phyloP scores from a whole-genome alignment of 2,113 vertebrate genomes.

The Solenodon paradoxus region DNA sequence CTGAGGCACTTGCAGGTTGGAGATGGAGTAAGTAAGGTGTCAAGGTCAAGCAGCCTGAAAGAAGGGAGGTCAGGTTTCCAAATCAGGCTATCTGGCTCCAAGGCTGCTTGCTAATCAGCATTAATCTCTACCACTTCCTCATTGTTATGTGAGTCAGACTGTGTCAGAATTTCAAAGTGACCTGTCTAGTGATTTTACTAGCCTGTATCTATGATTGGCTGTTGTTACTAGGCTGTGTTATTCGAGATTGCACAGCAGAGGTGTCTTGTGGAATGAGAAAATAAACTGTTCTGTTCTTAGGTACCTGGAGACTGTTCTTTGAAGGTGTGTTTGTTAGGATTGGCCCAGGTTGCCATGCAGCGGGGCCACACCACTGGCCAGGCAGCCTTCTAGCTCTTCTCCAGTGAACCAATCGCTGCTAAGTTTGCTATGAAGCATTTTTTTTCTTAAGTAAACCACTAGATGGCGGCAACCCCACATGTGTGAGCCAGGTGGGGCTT shows the following conservation, averaged over 20 bases:
- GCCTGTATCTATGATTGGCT: neutral
- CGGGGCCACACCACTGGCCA: neutral
- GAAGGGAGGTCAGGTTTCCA: slow-evolving; percentile 1
- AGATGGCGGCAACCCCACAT: slow-evolving; percentile 62
- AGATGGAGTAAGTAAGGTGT: neutral
- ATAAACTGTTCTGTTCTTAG: neutral
- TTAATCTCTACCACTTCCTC: neutral
- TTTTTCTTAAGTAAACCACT: slow-evolving; percentile 7
- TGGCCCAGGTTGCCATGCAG: neutral
- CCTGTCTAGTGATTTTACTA: neutral
- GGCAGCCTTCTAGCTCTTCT: neutral
- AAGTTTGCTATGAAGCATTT: neutral
- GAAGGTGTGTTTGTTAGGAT: neutral
- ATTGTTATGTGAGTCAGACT: neutral
- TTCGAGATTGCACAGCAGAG: neutral
- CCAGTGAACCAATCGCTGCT: neutral
- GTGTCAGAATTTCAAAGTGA: neutral
- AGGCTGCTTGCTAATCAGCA: neutral
- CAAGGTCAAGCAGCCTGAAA: neutral
- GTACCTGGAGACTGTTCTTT: neutral
- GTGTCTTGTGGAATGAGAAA: neutral
- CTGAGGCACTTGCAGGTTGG: neutral
- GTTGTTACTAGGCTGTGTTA: neutral
- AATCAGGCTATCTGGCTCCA: neutral
- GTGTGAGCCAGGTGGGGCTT: neutral